Evolutionary conservation across 2,797 vertebrate genomes (phyloP), one percentile per base, ranked within the genome.

Genomic region (Coregonus sp.): DNA sequence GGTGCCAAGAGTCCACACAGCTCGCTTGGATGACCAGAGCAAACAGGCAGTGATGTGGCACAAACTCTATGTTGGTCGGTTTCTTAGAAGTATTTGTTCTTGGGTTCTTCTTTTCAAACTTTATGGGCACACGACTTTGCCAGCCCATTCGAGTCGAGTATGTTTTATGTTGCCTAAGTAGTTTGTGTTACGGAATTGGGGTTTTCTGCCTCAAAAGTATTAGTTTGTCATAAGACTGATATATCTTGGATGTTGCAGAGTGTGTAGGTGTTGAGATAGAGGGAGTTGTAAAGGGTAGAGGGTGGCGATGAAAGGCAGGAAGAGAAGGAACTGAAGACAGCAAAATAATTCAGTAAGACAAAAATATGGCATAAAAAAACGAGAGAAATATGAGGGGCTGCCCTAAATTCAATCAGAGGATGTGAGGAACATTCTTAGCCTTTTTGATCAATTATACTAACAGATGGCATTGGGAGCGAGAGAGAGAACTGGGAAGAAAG

Each of bases 401-500:
- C 88, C 89, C 86, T 78, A 72, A 82, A 89, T 91, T 90, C 87
- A 91, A 91, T 92, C 89, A 86, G 79, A 85, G 81, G 87, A 88
- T 84, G 86, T 83, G 84, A 86, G 85, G 83, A 92, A 86, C 83
- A 91, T 91, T 88, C 87, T 0, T 35, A 69, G 83, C 52, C 88
- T 92, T 93, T 93, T 91, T 94, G 90, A 94, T 94, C 91, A 93
- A 89, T 92, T 93, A 87, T 90, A 91, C 84, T 76, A 83, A 88
- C 91, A 93, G 89, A 90, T 91, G 89, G 91, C 85, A 85, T 31
- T 12, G 51, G 78, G 79, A 37, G 77, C 82, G 86, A 86, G 85
- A 82, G 82, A 78, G 78, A 85, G 80, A 77, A 82, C 81, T 76
- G 79, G 63, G 68, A 35, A 73, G 71, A 51, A 80, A 75, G 25